These are phyloP conservation scores for Neuroscelio doddi DNA, from an alignment of 2,888 invertebrate species.

Conservation along the genomic window DNA sequence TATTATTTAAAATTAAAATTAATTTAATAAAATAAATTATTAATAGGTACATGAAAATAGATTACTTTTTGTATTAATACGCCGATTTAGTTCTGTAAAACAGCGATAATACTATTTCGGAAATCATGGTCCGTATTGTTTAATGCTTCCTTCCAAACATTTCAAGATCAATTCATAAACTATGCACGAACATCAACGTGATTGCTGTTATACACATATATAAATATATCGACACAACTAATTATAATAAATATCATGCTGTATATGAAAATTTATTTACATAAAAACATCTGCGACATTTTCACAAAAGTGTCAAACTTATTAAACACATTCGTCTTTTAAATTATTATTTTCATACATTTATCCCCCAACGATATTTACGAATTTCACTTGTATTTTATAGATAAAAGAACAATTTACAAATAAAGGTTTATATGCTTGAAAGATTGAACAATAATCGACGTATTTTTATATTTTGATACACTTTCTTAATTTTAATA, in stretches of 20 bases:
- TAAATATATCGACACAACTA: conserved; percentile 51
- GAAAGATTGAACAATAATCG: no score
- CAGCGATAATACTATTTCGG: conserved; percentile 59
- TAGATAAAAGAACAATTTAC: no score
- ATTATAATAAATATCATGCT: conserved; percentile 61
- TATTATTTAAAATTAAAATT: conserved; percentile 53
- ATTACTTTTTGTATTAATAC: conserved; percentile 56
- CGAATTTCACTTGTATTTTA: no score
- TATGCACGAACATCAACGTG: conserved; percentile 37
- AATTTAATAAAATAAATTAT: conserved; percentile 65
- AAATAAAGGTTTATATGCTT: no score
- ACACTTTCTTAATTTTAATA: no score
- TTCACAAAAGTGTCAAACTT: no score
- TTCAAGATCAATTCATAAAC: conserved; percentile 37
- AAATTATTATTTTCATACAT: no score
- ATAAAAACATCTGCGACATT: conserved; percentile 51
- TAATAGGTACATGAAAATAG: conserved; percentile 57
- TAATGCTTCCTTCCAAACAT: conserved; percentile 34
- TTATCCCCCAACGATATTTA: no score
- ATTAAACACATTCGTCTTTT: no score
- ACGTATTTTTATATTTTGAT: no score
- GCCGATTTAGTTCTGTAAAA: conserved; percentile 58
- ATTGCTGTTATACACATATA: conserved; percentile 32
- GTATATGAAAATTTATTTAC: conserved; percentile 57
- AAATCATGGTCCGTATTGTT: conserved; percentile 41